Base-by-base conservation (phyloP, 1,140 invertebrate species). In the Neuroterus valhalla region DNA sequence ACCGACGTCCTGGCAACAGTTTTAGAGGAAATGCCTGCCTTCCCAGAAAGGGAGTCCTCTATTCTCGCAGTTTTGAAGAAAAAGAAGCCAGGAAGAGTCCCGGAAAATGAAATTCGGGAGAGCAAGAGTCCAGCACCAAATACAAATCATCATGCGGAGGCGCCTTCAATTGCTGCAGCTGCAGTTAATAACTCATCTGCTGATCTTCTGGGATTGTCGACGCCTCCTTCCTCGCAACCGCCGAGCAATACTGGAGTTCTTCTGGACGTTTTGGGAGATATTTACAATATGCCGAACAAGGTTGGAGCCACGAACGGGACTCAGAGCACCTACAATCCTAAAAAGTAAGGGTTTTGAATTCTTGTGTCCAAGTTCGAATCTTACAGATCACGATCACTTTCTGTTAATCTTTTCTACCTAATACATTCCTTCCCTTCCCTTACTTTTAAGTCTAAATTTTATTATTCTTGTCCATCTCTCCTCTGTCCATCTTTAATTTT, bases 11-110 rank as follows among this genome's bases (percentile, higher is more conserved):
- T 99, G 88, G 98, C 98, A 6, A 99, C 98, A 66, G 98, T 99
- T 70, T 91, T 99, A 68, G 99, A 99, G 92, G 98, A 99, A 92
- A 99, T 99, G 99, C 99, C 99, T 68, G 98, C 98, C 66, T 99
- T 99, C 91, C 97, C 98, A 2, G 99, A 99, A 91, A 93, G 98
- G 83, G 98, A 99, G 91, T 99, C 98, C 66, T 99, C 97, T 2
- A 98, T 99, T 85, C 93, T 99, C 70, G 98, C 98, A 62, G 95
- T 99, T 74, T 93, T 99, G 78, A 99, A 99, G 91, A 99, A 99
- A 90, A 99, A 99, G 90, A 99, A 99, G 85, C 96, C 96, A 6
- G 97, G 96, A 8, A 91, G 96, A 68, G 94, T 97, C 75, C 95
- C 96, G 15, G 96, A 97, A 84, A 95, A 94, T 89, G 95, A 96